phyloP scores from a whole-genome alignment of 2,888 invertebrate genomes.

The Lasioglossum pauxillum region DNA sequence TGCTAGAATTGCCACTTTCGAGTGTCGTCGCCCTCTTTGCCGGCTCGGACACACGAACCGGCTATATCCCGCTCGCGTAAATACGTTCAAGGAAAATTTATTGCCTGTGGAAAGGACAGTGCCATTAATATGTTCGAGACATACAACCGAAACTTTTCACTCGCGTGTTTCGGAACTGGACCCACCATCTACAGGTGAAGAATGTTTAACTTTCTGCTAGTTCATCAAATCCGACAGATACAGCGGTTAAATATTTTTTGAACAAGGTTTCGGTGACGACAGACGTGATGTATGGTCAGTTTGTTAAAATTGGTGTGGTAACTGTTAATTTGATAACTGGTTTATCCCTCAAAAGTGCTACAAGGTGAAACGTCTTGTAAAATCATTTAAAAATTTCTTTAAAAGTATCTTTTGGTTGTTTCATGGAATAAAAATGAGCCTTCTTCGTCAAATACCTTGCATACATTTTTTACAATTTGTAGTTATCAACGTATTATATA shows the following conservation, averaged over 20 bases:
- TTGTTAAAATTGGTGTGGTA: not conserved
- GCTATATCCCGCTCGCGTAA: not conserved
- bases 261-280: not conserved
- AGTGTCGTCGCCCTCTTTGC: conserved; percentile 37
- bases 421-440: not conserved
- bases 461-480: too few species aligned
- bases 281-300: not conserved
- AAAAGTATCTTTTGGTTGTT: not conserved
- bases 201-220: not conserved
- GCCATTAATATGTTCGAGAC: conserved; percentile 21
- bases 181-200: not conserved
- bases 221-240: not conserved
- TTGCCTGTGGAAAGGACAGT: not conserved
- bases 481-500: not conserved
- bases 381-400: not conserved
- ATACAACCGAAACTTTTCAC: not conserved
- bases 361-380: not conserved
- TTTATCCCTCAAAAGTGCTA: not conserved
- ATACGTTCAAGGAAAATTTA: conserved; percentile 27
- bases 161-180: not conserved
- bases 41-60: not conserved
- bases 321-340: not conserved
- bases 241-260: not conserved
- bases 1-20: conserved; percentile 46
- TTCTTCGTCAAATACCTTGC: not conserved